phyloP scores from a whole-genome alignment of 2,888 invertebrate genomes.

The Drosophila acutilabella region DNA sequence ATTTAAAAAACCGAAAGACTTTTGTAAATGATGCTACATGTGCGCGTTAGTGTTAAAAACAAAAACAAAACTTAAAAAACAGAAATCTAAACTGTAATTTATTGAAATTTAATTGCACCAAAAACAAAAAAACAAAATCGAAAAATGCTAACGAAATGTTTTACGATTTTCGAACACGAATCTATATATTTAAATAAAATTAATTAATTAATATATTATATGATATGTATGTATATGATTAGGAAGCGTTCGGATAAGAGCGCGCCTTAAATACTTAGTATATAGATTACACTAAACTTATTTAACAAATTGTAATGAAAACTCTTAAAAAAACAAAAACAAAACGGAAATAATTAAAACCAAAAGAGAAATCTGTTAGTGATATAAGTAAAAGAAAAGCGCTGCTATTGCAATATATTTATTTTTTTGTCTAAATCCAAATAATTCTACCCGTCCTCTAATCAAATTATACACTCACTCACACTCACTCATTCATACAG shows the following conservation, averaged over 20 bases:
- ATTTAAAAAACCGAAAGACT: conserved; percentile 73
- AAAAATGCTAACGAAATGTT: conserved; percentile 51
- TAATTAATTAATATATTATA: conserved; percentile 4
- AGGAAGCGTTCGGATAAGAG: conserved; percentile 54
- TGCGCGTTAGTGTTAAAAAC: conserved; percentile 63
- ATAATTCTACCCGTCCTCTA: conserved; percentile 62
- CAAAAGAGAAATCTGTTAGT: conserved; percentile 63
- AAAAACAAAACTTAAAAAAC: conserved; percentile 29
- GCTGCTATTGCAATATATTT: conserved; percentile 69
- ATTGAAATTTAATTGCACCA: conserved; percentile 76
- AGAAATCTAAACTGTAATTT: conserved; percentile 63
- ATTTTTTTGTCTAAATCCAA: conserved; percentile 30
- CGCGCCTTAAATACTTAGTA: conserved; percentile 63
- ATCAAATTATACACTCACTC: conserved; percentile 59
- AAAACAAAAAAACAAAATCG: conserved; percentile 40
- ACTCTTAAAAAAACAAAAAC: conserved; percentile 12
- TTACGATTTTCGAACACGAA: conserved; percentile 71
- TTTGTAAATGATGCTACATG: conserved; percentile 75
- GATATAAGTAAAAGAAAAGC: conserved; percentile 57
- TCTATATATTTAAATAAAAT: conserved; percentile 55
- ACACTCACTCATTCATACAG: conserved; percentile 6
- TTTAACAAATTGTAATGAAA: conserved; percentile 41
- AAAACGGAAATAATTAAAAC: conserved; percentile 38
- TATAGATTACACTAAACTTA: conserved; percentile 46
- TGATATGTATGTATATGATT: conserved; percentile 45